A percentile compares a stretch with the other conserved stretches of the same genome.
phyloP scores from a whole-genome alignment of 1,140 invertebrate species.

The Diachasmimorpha longicaudata region DNA sequence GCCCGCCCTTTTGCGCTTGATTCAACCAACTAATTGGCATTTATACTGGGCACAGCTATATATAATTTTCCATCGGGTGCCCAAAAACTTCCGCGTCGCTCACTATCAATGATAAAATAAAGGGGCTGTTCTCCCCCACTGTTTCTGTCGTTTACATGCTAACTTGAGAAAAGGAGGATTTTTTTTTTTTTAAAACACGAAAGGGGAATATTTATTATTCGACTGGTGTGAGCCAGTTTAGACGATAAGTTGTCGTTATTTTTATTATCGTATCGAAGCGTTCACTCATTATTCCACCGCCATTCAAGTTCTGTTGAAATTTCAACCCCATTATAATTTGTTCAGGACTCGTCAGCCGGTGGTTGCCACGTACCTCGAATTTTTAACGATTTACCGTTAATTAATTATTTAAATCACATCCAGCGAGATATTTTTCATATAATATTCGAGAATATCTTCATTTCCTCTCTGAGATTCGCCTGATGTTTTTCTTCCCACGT shows the following conservation, averaged over 20 bases:
- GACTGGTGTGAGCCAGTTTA: not conserved
- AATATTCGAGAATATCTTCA: too few relatives aligned
- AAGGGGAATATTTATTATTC: not conserved
- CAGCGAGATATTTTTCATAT: too few relatives aligned
- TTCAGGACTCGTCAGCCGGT: too few relatives aligned
- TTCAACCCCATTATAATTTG: too few relatives aligned
- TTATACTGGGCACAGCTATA: slow-evolving; percentile 37
- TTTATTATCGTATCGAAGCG: too few relatives aligned
- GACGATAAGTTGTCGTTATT: too few relatives aligned
- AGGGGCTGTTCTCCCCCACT: slow-evolving; percentile 38
- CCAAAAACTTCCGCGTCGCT: slow-evolving; percentile 46
- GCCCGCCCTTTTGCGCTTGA: slow-evolving; percentile 41
- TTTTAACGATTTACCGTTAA: too few relatives aligned
- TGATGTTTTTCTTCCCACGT: not conserved
- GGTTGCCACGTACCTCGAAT: too few relatives aligned
- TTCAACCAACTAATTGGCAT: slow-evolving; percentile 52
- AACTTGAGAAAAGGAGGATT: slow-evolving; percentile 4
- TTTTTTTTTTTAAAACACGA: not conserved
- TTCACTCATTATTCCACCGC: too few relatives aligned
- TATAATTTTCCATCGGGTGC: slow-evolving; percentile 42
- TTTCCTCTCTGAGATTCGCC: not conserved
- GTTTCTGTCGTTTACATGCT: not conserved
- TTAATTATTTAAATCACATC: too few relatives aligned
- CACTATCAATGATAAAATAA: slow-evolving; percentile 49
- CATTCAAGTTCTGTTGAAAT: too few relatives aligned